Percentiles rank a stretch among this genome's conserved stretches.
Evolutionary conservation across 2,797 vertebrate species (phyloP).

Genomic region (Catamblyrhynchus diadema): DNA sequence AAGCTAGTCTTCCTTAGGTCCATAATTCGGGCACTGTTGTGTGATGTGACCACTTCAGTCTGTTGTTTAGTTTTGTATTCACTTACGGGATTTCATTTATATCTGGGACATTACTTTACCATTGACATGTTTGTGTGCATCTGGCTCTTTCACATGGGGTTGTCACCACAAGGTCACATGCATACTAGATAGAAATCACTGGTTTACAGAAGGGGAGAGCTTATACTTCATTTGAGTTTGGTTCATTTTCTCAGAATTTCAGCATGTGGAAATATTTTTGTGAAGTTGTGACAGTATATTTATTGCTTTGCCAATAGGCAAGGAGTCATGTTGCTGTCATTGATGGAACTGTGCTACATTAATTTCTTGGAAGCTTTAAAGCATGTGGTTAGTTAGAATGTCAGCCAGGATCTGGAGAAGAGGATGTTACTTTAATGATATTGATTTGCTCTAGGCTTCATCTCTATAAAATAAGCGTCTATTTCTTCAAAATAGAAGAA

Average conservation of each 20-base stretch:
- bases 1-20: background rate
- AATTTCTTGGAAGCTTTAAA: background rate
- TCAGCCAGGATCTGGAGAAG: background rate
- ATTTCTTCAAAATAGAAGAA: background rate
- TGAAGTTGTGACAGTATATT: background rate
- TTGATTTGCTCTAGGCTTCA: background rate
- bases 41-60: background rate
- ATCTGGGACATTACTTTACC: background rate
- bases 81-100: background rate
- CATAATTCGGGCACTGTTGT: background rate
- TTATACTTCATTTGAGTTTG: background rate
- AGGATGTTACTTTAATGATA: background rate
- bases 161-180: background rate
- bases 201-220: background rate
- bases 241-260: background rate
- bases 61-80: background rate
- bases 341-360: background rate
- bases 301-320: background rate
- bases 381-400: background rate
- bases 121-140: background rate
- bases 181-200: background rate
- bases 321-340: background rate
- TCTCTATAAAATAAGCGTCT: background rate
- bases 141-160: background rate
- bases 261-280: background rate